A percentile compares a stretch with the other conserved stretches of the same genome.
Conservation (phyloP, 2,888 invertebrate species). For the Pseudococcus longispinus region DNA sequence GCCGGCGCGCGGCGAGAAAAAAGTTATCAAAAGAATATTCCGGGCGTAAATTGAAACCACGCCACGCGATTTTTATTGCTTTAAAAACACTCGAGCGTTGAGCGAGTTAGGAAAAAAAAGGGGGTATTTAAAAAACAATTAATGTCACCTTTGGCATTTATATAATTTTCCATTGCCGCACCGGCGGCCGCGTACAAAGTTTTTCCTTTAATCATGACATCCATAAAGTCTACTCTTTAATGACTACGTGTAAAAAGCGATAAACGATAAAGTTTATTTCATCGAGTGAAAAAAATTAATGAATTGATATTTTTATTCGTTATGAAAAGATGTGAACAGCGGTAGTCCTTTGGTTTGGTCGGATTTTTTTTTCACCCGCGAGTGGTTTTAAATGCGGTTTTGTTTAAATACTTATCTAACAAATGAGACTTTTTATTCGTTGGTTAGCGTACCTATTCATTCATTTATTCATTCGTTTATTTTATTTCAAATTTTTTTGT, state of each 20-base stretch:
- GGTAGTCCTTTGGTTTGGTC: neutral
- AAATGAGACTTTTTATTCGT: neutral
- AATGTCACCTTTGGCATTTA: slow-evolving; percentile 43
- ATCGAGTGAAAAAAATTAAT: slow-evolving; percentile 42
- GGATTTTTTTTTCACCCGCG: neutral
- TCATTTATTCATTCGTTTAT: neutral
- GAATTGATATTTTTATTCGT: slow-evolving; percentile 36
- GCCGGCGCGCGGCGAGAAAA: neutral
- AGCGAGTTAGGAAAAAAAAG: neutral
- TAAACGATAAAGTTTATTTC: slow-evolving; percentile 38
- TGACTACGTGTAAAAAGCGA: slow-evolving; percentile 13
- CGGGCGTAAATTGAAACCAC: slow-evolving; percentile 15
- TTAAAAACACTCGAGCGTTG: slow-evolving; percentile 20
- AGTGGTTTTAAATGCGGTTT: neutral
- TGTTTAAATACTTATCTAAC: neutral
- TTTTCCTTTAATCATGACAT: slow-evolving; percentile 43
- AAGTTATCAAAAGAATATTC: slow-evolving; percentile 39
- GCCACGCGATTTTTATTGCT: slow-evolving; percentile 22
- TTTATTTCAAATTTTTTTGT: neutral
- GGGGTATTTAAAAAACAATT: slow-evolving; percentile 41
- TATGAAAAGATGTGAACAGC: neutral
- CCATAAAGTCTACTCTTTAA: slow-evolving; percentile 29
- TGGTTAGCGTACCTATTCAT: neutral
- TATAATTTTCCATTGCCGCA: slow-evolving; percentile 14
- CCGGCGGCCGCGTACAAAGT: slow-evolving; percentile 9